Base-by-base conservation (phyloP, 2,113 vertebrate species). In the Vulpes ferrilata region DNA sequence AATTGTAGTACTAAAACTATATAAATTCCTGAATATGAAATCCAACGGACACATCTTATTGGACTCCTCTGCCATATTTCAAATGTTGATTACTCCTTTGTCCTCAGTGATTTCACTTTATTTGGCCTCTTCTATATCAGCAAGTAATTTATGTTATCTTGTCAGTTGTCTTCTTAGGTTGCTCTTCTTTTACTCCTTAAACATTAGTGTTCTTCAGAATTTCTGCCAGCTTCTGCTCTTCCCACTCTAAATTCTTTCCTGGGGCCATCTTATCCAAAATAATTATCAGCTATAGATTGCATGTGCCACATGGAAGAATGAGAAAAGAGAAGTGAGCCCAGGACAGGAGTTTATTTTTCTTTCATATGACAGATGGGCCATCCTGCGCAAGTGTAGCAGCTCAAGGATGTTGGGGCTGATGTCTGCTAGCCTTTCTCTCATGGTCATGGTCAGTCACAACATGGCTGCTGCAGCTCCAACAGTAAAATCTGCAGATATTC, bases 1-100 rank as follows among this genome's bases (percentile, higher is more conserved):
- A 43, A 0, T 71, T 55, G 16, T 11, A 60, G 20, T 20, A 43
- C 12, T 59, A 71, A 82, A 27, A 43, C 38, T 93, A 55, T 8
- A 13, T 9, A 35, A 71, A 88, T 85, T 81, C 15, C 79, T 97
- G 67, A 96, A 78, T 62, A 93, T 2, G 51, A 87, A 87, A 90
- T 92, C 13, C 48, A 76, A 51, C 16, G 43, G 19, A 53, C 7
- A 65, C 3, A 13, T n/a, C 85, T 43, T 60, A 19, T 7, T 84
- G 57, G 17, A 78, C 22, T 96, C 10, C 10, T 94, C 51, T 48
- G 16, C 22, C 60, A 10, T 9, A 69, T 78, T 86, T 82, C 10
- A n/a, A 91, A 64, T 74, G 51, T 78, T 57, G 11, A 57, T 13
- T 22, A 73, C 3, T 59, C 15, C 5, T 96, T 48, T 38, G 5